Evolutionary conservation across 2,113 vertebrate species (phyloP).

Genomic region (Pluvianellus socialis): DNA sequence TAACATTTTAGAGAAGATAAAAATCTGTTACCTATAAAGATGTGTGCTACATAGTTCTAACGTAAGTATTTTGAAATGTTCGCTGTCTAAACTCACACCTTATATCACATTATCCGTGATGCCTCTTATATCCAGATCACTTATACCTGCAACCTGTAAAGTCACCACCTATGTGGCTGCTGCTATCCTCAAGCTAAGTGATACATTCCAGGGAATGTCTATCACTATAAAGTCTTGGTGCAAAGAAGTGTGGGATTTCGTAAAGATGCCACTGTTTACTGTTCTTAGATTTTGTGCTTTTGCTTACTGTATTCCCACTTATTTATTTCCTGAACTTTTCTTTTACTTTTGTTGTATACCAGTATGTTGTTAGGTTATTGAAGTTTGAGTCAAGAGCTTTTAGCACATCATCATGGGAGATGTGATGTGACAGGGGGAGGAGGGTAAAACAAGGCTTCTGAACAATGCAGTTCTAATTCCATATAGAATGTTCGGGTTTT

Average conservation of each 20-base stretch:
- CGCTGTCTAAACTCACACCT: neutral
- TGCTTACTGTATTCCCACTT: neutral
- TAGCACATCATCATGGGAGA: neutral
- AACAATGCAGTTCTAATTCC: neutral
- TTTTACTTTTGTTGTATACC: neutral
- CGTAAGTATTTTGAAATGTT: neutral
- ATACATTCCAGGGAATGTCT: neutral
- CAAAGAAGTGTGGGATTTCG: neutral
- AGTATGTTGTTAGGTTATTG: neutral
- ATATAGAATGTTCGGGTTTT: neutral
- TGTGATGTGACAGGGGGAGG: rapidly evolving
- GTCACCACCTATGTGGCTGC: neutral
- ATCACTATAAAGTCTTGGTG: neutral
- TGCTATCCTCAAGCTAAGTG: neutral
- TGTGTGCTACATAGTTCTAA: neutral
- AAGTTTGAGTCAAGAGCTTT: neutral
- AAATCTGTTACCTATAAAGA: neutral
- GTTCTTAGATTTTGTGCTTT: neutral
- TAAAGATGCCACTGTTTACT: neutral
- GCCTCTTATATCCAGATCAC: neutral
- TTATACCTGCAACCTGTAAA: neutral
- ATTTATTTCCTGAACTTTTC: neutral
- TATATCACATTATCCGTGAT: neutral
- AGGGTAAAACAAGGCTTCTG: neutral
- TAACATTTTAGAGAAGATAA: neutral